phyloP scores from a whole-genome alignment of 2,797 vertebrate genomes.

The Cheirogaleus major region DNA sequence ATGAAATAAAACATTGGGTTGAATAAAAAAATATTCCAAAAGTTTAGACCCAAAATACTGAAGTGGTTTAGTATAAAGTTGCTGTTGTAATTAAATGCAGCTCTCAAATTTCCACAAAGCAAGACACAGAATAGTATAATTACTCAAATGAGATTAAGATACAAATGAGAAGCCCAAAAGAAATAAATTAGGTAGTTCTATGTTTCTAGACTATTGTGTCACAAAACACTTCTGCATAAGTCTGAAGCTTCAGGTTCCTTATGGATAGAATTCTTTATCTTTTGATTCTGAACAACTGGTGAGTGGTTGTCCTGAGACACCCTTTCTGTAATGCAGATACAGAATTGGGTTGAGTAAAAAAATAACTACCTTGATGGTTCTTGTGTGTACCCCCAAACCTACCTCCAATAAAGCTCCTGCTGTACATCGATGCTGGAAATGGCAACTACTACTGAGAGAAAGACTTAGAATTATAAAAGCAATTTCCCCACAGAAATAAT shows the following conservation, averaged over 20 bases:
- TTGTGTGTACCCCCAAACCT: background rate
- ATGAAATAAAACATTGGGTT: slow-evolving; percentile 2
- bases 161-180: background rate
- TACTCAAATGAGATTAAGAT: background rate
- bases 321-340: background rate
- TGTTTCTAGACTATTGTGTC: background rate
- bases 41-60: background rate
- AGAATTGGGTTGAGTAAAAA: background rate
- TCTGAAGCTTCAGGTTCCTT: background rate
- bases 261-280: background rate
- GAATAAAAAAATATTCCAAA: slow-evolving; percentile 36
- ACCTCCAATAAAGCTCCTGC: background rate
- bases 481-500: background rate
- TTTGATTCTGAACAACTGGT: background rate
- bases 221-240: background rate
- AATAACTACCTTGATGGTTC: background rate
- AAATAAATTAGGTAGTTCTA: background rate
- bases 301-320: background rate
- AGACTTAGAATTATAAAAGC: background rate
- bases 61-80: background rate
- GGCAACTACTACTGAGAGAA: background rate
- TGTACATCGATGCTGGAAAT: background rate
- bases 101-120: background rate
- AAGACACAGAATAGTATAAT: background rate
- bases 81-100: background rate